These are phyloP conservation scores for Zaprionus ornatus DNA, from an alignment of 1,140 invertebrate species.

Conservation along the genomic window DNA sequence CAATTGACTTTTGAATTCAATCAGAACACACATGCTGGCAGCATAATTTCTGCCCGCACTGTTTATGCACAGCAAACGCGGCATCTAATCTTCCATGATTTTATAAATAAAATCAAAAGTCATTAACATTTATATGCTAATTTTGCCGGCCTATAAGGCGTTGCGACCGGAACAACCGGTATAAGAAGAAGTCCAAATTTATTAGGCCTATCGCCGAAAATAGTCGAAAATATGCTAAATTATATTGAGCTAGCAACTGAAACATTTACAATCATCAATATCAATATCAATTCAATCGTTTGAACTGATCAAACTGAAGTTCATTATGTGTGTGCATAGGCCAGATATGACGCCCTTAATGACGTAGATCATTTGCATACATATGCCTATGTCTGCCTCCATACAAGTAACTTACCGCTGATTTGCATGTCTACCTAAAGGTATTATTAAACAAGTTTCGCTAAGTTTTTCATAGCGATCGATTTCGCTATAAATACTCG, in stretches of 20 bases:
- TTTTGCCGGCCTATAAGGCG: not conserved
- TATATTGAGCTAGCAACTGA: not conserved
- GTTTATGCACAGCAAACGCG: not conserved
- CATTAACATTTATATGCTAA: slow-evolving; percentile 23
- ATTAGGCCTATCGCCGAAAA: not conserved
- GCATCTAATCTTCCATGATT: not conserved
- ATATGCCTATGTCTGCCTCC: not conserved
- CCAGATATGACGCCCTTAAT: no score
- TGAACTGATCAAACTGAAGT: not conserved
- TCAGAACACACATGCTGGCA: slow-evolving; percentile 30
- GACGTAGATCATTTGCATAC: not conserved
- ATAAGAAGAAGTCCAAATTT: not conserved
- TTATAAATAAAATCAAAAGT: not conserved
- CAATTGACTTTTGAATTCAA: slow-evolving; percentile 57
- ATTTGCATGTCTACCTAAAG: not conserved
- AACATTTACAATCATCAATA: not conserved
- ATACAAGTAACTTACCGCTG: not conserved
- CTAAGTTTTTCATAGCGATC: not conserved
- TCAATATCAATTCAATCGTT: not conserved
- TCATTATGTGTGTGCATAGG: not conserved
- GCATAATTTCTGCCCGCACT: not conserved
- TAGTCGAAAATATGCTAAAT: not conserved
- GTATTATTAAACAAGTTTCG: not conserved
- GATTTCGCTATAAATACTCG: slow-evolving; percentile 45
- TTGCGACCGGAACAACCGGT: not conserved